Evolutionary conservation across 53 echinoderm and acorn worm species (phyloP).

Genomic region (Holothuria leucospilota): DNA sequence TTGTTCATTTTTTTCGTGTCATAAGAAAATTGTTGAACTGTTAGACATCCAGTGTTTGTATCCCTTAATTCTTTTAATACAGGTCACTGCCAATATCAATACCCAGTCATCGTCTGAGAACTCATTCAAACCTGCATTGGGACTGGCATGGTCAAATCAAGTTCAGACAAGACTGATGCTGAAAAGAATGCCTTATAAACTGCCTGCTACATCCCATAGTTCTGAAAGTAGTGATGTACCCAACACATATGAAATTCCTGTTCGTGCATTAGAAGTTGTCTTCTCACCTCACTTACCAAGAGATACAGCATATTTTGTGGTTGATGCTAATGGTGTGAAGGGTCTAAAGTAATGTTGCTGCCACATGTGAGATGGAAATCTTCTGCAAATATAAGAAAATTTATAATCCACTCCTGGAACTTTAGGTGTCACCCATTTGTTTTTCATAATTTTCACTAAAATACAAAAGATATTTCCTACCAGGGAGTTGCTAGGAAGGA

Average conservation of each 20-base stretch:
- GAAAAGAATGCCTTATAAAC: slow-evolving; percentile 76
- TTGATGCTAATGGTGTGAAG: slow-evolving; percentile 82
- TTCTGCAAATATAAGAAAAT: too few relatives aligned
- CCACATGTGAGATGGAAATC: too few relatives aligned
- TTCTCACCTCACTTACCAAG: slow-evolving; percentile 92
- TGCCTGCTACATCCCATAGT: slow-evolving; percentile 42
- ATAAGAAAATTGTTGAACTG: too few relatives aligned
- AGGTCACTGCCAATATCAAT: slow-evolving; percentile 98
- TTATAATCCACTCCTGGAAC: too few relatives aligned
- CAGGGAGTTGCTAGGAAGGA: too few relatives aligned
- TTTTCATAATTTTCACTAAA: too few relatives aligned
- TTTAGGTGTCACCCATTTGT: too few relatives aligned
- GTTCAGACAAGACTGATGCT: slow-evolving; percentile 89
- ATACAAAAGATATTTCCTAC: too few relatives aligned
- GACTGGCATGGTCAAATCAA: slow-evolving; percentile 93
- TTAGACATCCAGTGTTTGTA: too few relatives aligned
- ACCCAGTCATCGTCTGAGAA: slow-evolving; percentile 15
- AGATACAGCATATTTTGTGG: slow-evolving; percentile 83
- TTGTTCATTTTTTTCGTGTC: too few relatives aligned
- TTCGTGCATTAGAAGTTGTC: slow-evolving; percentile 83
- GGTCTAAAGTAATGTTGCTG: slow-evolving; percentile 66
- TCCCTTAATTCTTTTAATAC: too few relatives aligned
- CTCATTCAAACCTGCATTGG: slow-evolving; percentile 83
- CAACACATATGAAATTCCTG: slow-evolving; percentile 55
- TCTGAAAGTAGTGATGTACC: not conserved